phyloP scores from a whole-genome alignment of 1,140 invertebrate genomes.

The Papilio xuthus region DNA sequence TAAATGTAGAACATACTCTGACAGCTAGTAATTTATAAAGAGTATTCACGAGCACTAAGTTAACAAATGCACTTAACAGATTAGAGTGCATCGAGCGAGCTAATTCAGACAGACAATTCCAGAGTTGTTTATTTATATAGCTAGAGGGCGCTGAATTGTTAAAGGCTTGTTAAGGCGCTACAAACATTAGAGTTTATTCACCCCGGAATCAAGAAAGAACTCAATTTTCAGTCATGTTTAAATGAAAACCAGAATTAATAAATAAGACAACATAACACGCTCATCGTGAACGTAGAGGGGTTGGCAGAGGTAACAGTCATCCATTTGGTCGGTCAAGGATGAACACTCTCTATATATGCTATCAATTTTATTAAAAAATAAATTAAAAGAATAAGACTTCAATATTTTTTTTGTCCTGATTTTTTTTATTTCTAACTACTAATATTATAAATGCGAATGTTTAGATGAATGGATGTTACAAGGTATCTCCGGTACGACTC shows the following conservation, averaged over 20 bases:
- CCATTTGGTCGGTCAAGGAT: no score
- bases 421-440: no score
- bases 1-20: no score
- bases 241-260: no score
- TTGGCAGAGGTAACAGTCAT: no score
- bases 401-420: no score
- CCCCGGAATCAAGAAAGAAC: not conserved
- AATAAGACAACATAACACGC: no score
- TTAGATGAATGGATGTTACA: no score
- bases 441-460: no score
- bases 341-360: no score
- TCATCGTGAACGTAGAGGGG: no score
- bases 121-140: conserved; percentile 14
- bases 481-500: no score
- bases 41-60: not conserved
- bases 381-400: not conserved
- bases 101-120: conserved; percentile 20
- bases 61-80: conserved; percentile 13
- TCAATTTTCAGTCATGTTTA: not conserved
- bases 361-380: not conserved
- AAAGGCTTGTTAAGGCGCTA: not conserved
- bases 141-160: conserved; percentile 24
- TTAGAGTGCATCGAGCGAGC: conserved; percentile 6
- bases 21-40: not conserved
- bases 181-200: not conserved